These are phyloP conservation scores for Eolophus roseicapilla DNA, from an alignment of 2,113 vertebrate species.

Conservation along the genomic window DNA sequence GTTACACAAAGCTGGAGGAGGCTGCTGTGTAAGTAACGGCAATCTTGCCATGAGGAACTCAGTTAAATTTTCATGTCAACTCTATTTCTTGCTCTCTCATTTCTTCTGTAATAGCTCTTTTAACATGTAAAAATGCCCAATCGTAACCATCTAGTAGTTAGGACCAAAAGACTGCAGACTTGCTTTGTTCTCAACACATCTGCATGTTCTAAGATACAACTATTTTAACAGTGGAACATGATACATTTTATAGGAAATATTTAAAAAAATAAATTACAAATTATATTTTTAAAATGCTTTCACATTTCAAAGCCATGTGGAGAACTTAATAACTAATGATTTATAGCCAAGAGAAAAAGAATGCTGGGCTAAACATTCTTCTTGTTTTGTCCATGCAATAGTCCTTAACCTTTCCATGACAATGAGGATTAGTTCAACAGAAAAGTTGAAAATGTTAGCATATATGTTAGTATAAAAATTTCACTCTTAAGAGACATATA, in stretches of 20 bases:
- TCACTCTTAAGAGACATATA: background rate
- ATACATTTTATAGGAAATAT: background rate
- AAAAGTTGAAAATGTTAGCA: background rate
- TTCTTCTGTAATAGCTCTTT: background rate
- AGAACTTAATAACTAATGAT: background rate
- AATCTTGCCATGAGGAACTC: background rate
- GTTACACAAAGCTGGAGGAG: background rate
- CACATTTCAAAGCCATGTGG: background rate
- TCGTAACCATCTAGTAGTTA: background rate
- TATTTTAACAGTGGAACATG: background rate
- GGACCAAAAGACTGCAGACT: background rate
- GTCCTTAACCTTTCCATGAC: background rate
- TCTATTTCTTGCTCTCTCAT: background rate
- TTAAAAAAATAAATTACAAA: background rate
- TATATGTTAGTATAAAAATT: background rate
- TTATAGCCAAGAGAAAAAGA: background rate
- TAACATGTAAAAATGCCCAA: background rate
- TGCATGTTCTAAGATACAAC: background rate
- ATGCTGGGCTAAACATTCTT: background rate
- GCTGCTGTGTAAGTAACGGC: background rate
- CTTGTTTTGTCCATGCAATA: background rate
- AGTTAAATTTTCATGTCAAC: background rate
- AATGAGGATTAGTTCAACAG: background rate
- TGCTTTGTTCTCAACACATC: background rate
- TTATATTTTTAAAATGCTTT: background rate